These are phyloP conservation scores for Apocrypta bakeri DNA, from an alignment of 1,140 invertebrate genomes.

Conservation along the genomic window DNA sequence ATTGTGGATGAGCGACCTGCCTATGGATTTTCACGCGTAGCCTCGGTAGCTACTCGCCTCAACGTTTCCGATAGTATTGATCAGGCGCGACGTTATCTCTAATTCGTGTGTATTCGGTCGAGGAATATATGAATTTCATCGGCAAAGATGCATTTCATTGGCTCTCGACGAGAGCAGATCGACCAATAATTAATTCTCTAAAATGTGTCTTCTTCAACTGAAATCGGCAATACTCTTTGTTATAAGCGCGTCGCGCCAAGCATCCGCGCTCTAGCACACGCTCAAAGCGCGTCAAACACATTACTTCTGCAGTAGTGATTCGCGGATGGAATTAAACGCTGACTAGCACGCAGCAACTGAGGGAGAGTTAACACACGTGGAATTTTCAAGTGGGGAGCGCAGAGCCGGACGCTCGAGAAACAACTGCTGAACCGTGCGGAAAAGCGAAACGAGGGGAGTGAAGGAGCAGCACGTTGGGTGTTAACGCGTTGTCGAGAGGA, in stretches of 20 bases:
- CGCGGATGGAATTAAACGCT: constrained; percentile 40
- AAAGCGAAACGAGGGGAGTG: background rate
- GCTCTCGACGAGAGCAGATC: no score
- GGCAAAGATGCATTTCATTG: no score
- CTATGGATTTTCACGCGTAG: no score
- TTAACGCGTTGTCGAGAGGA: background rate
- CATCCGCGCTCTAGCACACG: background rate
- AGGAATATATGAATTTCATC: no score
- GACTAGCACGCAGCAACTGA: background rate
- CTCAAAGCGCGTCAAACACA: constrained; percentile 37
- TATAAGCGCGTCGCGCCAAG: constrained; percentile 16
- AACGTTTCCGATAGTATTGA: no score
- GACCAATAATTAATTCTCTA: no score
- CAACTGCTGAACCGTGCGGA: background rate
- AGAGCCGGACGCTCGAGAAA: background rate
- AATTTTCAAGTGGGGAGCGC: constrained; percentile 20
- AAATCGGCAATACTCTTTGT: constrained; percentile 31
- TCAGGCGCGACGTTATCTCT: no score
- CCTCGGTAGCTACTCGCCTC: no score
- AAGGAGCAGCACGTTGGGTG: background rate
- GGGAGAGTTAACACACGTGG: constrained; percentile 25
- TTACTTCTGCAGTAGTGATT: constrained; percentile 44
- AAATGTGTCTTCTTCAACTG: no score
- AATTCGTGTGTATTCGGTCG: no score
- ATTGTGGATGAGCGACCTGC: no score